A percentile compares a stretch with the other conserved stretches of the same genome.
Conservation (phyloP, 1,140 invertebrate species). For the Dysdera silvatica region DNA sequence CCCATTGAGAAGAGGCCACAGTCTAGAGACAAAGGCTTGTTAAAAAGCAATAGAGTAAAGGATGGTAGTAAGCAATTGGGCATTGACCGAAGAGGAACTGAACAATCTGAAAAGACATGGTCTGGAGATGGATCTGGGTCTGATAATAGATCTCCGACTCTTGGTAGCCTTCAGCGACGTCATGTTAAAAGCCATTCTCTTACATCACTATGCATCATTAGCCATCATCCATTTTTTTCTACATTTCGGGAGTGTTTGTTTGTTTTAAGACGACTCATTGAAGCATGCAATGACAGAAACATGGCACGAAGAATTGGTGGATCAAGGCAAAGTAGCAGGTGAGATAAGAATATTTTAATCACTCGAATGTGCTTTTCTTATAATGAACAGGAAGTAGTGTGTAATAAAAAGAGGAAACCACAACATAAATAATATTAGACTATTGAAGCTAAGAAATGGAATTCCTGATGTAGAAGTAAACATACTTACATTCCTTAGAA, state of each 20-base stretch:
- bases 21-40: constrained; percentile 31
- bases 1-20: constrained; percentile 60
- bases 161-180: constrained; percentile 45
- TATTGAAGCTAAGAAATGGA: too few species aligned
- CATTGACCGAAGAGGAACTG: constrained; percentile 41
- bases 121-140: constrained; percentile 5
- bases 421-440: too few species aligned
- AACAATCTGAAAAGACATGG: not conserved
- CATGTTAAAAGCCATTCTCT: constrained; percentile 65
- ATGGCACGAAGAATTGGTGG: constrained; percentile 76
- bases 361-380: too few species aligned
- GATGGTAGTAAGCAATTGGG: too few species aligned
- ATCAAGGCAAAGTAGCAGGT: constrained; percentile 75
- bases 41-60: constrained; percentile 36
- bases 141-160: constrained; percentile 31
- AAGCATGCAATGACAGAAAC: constrained; percentile 91
- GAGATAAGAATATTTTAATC: too few species aligned
- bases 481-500: too few species aligned
- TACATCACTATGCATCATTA: constrained; percentile 93
- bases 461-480: too few species aligned
- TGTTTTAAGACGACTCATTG: constrained; percentile 88
- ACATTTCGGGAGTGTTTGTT: constrained; percentile 95
- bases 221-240: constrained; percentile 98
- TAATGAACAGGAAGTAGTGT: too few species aligned
- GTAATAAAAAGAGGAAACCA: too few species aligned